phyloP scores from a whole-genome alignment of 2,888 invertebrate genomes.

The Acanthosepion pharaonis region DNA sequence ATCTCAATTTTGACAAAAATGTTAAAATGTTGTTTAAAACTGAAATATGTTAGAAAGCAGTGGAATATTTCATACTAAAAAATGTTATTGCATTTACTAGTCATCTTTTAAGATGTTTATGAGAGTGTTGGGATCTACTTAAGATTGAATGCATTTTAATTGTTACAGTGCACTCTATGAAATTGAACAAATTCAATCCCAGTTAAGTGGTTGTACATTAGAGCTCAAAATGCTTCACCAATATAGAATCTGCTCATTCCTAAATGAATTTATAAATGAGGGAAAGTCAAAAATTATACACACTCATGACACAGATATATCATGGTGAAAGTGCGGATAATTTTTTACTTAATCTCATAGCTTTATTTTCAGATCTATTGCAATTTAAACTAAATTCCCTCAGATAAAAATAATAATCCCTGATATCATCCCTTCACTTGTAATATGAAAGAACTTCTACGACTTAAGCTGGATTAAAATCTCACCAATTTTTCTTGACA shows the following conservation, averaged over 20 bases:
- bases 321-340: too few species aligned
- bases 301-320: too few species aligned
- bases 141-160: neutral
- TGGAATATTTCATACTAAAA: neutral
- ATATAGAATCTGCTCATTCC: neutral
- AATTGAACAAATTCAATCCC: slow-evolving; percentile 12
- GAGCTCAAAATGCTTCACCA: neutral
- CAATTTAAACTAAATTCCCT: neutral
- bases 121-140: neutral
- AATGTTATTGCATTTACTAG: neutral
- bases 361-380: neutral
- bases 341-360: neutral
- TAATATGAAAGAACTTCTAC: neutral
- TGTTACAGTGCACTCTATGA: neutral
- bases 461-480: neutral
- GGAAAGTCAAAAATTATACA: too few species aligned
- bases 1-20: neutral
- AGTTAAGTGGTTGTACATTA: slow-evolving; percentile 1
- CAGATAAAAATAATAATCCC: neutral
- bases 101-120: neutral
- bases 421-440: neutral
- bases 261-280: neutral
- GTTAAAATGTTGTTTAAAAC: neutral
- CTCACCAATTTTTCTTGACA: too few species aligned
- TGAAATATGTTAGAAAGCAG: neutral